phyloP scores from a whole-genome alignment of 2,113 vertebrate species.

The Parus major region DNA sequence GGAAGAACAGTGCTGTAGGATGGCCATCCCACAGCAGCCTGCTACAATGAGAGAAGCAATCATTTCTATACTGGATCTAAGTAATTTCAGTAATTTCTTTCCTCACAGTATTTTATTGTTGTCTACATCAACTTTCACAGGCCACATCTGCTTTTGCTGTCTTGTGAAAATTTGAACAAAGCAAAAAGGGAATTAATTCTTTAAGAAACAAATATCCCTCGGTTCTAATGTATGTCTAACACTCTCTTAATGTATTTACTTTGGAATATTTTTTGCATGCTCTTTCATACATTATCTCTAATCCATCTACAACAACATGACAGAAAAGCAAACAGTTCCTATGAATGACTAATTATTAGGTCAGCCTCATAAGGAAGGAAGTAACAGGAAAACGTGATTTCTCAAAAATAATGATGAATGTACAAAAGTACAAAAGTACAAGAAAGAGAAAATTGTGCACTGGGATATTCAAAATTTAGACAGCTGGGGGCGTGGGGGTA shows the following conservation, averaged over 20 bases:
- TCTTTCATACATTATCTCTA: background rate
- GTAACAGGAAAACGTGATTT: background rate
- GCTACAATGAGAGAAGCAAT: background rate
- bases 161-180: background rate
- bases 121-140: background rate
- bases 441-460: background rate
- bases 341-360: background rate
- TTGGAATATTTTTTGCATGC: background rate
- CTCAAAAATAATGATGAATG: background rate
- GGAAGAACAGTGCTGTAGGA: conserved; percentile 38
- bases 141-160: background rate
- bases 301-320: background rate
- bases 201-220: background rate
- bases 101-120: background rate
- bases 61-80: background rate
- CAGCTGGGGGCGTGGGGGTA: background rate
- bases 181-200: background rate
- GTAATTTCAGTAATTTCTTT: background rate
- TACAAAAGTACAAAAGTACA: background rate
- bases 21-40: background rate
- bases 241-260: background rate
- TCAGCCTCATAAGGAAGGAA: background rate
- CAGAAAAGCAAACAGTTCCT: background rate
- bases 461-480: background rate
- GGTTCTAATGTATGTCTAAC: background rate